Base-by-base conservation (phyloP, 2,888 invertebrate genomes). In the Coelinius sp. region DNA sequence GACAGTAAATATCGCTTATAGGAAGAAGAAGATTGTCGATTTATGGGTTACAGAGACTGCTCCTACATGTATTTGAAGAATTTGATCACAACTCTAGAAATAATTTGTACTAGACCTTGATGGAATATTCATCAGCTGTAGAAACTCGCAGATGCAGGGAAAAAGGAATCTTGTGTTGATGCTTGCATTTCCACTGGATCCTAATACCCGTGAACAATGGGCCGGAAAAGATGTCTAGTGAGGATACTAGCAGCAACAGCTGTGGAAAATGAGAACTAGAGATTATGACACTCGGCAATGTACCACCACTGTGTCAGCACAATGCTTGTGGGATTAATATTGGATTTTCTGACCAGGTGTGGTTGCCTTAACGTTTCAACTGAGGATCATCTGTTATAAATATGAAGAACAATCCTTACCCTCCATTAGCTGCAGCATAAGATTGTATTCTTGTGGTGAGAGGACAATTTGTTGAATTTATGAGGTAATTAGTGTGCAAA, bases 191-290 rank as follows among this genome's bases (percentile, higher is more conserved):
- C 8, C 59, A 17, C 8, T 25, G 35, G 66, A 35, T 31, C 52
- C 52, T 35, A 66, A 22, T 31, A 20, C 38, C n/a, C 38, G 66
- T 53, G 49, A 52, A 52, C 52, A 66, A 66, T 52, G 41, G 63
- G 63, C 63, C 41, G 41, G 41, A 66, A 22, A 66, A 52, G 27
- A 31, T 35, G 41, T 8, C 22, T 68, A 56, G n/a, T n/a, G n/a
- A n/a, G 68, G 17, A 68, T 53, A 38, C 35, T 67, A 35, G 12
- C 17, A 52, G 66, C 31, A 68, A 68, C 68, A 68, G 68, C 68
- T 68, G 68, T 46, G 62, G 62, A 68, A 68, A 62, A 68, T 68
- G 68, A 44, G 59, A 44, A 27, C 41, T 38, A 68, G 41, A 66
- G 68, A 68, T 68, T 68, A 68, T 56, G 68, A 68, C 41, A 38